These are phyloP conservation scores for Nemopilema nomurai DNA, from an alignment of 30 jellyfish, hydroid and myxozoan species.

Conservation along the genomic window DNA sequence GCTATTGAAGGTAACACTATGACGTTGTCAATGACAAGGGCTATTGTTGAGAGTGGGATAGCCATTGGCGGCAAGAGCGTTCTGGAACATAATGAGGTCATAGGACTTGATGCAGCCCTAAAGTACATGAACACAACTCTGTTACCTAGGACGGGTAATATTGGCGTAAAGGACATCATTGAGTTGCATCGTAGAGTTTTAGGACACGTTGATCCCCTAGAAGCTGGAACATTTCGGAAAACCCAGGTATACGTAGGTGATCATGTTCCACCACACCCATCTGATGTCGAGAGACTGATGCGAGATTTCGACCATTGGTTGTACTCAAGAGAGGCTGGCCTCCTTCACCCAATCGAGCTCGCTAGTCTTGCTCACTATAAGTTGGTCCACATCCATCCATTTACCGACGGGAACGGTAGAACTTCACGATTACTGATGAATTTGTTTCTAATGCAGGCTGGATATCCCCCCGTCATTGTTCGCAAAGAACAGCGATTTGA, in stretches of 20 bases:
- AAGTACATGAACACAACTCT: slow-evolving; percentile 85
- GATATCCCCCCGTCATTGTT: slow-evolving; percentile 91
- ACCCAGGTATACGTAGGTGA: slow-evolving; percentile 97
- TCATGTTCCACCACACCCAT: slow-evolving; percentile 87
- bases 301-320: slow-evolving; percentile 80
- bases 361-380: slow-evolving; percentile 90
- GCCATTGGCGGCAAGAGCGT: slow-evolving; percentile 98
- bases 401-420: slow-evolving; percentile 90
- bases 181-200: slow-evolving; percentile 91
- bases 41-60: slow-evolving; percentile 92
- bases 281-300: slow-evolving; percentile 81
- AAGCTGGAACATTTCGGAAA: slow-evolving; percentile 91
- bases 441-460: slow-evolving; percentile 86
- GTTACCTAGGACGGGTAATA: slow-evolving; percentile 67
- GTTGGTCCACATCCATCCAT: slow-evolving; percentile 88
- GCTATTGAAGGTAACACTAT: slow-evolving; percentile 98
- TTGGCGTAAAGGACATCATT: slow-evolving; percentile 78
- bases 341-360: slow-evolving; percentile 86
- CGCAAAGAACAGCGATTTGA: slow-evolving; percentile 85
- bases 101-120: slow-evolving; percentile 90
- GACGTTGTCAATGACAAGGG: slow-evolving; percentile 98
- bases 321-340: slow-evolving; percentile 68
- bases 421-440: slow-evolving; percentile 90
- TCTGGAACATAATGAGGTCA: slow-evolving; percentile 92
- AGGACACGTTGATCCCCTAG: slow-evolving; percentile 92